Conservation (phyloP, 1,140 invertebrate species). For the Achroia grisella region DNA sequence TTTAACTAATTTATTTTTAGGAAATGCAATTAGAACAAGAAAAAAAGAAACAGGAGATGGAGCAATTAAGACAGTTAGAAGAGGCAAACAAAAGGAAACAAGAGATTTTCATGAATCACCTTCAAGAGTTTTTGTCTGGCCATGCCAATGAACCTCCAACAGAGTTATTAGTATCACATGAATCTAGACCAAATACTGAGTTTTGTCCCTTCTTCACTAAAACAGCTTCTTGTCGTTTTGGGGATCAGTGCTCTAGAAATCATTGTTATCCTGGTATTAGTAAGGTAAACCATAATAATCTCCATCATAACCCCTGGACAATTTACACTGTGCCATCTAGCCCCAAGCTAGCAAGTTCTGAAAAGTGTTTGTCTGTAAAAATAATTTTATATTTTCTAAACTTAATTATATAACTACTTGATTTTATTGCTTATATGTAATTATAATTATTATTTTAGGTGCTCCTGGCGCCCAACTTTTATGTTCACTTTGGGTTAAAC, state of each 20-base stretch:
- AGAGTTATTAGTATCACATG: conserved; percentile 75
- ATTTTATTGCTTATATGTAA: no score
- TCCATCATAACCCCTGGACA: no score
- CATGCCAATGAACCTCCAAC: conserved; percentile 73
- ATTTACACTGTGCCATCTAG: no score
- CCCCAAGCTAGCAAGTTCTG: no score
- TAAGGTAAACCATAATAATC: conserved; percentile 60
- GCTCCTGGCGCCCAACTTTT: conserved; percentile 89
- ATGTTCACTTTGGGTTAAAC: conserved; percentile 86
- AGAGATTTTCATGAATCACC: conserved; percentile 69
- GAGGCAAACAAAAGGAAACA: conserved; percentile 64
- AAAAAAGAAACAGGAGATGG: conserved; percentile 53
- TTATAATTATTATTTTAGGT: conserved; percentile 56
- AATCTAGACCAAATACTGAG: conserved; percentile 81
- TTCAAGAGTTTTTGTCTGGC: conserved; percentile 79
- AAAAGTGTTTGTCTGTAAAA: no score
- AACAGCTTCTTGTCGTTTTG: conserved; percentile 92
- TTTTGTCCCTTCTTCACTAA: conserved; percentile 90
- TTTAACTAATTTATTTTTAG: conserved; percentile 20
- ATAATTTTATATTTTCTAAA: no score
- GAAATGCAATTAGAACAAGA: conserved; percentile 70
- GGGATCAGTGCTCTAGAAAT: conserved; percentile 86
- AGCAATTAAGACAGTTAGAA: conserved; percentile 56
- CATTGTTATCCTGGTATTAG: conserved; percentile 81
- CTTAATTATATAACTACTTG: no score